Evolutionary conservation across 2,888 invertebrate species (phyloP), one percentile per base, ranked within the genome.

Genomic region (Steinernema scapterisci): DNA sequence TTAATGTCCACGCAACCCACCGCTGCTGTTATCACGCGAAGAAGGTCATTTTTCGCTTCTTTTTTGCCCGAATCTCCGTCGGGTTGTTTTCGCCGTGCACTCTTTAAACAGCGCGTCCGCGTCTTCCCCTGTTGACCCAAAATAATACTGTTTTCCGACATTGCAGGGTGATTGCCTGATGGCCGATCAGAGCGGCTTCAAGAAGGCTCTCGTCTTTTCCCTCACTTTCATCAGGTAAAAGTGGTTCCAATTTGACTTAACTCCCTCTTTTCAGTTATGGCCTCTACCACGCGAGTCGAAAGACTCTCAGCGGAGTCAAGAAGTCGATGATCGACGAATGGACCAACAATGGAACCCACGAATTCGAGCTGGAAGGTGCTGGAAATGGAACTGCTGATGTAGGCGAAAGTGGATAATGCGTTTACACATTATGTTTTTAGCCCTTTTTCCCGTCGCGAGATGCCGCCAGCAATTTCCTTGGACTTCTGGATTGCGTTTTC

Each of bases 401-500:
- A 19, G 54, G 38, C 5, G 9, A 3, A 38, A 38, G 38, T 9
- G 38, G 54, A 54, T 19, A 3, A 5, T 54, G 25, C 5, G 25
- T 2, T 5, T 54, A 19, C 3, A 54, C 51, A 6, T 54, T 21
- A 2, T 54, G 48, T 25, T 31, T 63, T 63, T 25, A 63, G 63
- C 63, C 63, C n/a, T 44, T 73, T 13, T 74, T 70, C 54, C 72
- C 75, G 11, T 73, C 71, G 16, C 73, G 80, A 25, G 79, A 75
- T 6, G 82, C 82, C 9, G 87, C 87, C 7, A 85, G 85, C 56
- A 79, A 79, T 21, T 87, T 87, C 75, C 78, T 87, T 13, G 87
- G 87, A 21, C 78, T 80, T 0, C 76, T 87, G 23, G 87, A 87
- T 56, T 86, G 85, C 31, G 75, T 85, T 54, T 87, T 87, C 74